These are phyloP conservation scores for Parauchenoglanis punctatus DNA, from an alignment of 2,797 vertebrate genomes.

Conservation along the genomic window DNA sequence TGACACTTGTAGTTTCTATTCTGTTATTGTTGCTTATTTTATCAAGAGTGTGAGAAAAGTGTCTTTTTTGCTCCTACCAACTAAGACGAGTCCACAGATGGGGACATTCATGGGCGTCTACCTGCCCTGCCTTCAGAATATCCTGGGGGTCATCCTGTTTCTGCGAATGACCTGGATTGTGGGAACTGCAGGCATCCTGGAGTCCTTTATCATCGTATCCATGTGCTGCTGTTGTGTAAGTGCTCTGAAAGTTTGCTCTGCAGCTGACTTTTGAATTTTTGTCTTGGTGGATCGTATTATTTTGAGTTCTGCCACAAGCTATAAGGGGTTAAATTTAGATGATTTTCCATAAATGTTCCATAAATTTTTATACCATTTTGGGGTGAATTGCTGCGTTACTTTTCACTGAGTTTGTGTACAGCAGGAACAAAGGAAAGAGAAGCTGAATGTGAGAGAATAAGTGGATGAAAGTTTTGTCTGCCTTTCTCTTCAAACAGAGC, in stretches of 20 bases:
- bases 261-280: neutral
- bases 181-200: constrained; percentile 89
- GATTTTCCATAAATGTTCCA: neutral
- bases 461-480: constrained; percentile 60
- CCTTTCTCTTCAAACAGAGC: constrained; percentile 53
- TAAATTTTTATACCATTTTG: neutral
- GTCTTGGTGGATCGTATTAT: neutral
- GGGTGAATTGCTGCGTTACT: no score
- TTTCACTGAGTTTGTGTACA: no score
- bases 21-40: neutral
- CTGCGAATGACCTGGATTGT: constrained; percentile 96
- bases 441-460: neutral
- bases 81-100: constrained; percentile 86
- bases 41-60: constrained; percentile 28
- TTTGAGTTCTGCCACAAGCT: neutral
- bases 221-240: constrained; percentile 94
- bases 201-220: constrained; percentile 88
- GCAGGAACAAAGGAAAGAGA: neutral
- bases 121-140: constrained; percentile 96
- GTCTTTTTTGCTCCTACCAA: neutral
- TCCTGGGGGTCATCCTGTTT: constrained; percentile 95
- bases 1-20: neutral
- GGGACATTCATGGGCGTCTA: constrained; percentile 97
- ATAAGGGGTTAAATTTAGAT: neutral
- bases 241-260: neutral